Percentiles rank a stretch among this genome's conserved stretches.
phyloP scores from a whole-genome alignment of 1,140 invertebrate species.

The Bactericera cockerelli region DNA sequence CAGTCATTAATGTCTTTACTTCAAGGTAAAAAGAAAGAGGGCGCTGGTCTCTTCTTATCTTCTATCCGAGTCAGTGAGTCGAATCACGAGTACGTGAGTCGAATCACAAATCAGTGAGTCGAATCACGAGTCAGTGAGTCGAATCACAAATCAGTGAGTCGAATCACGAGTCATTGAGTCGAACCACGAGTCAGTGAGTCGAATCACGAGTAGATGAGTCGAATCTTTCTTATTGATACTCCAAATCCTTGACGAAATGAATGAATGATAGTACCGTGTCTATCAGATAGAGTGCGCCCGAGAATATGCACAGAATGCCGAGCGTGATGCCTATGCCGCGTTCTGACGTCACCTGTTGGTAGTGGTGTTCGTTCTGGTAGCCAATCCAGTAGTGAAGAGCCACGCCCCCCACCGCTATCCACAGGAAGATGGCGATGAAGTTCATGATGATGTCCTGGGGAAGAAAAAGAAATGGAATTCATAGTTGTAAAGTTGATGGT shows the following conservation, averaged over 20 bases:
- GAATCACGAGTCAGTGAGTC: too few relatives aligned
- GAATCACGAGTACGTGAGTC: too few relatives aligned
- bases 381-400: slow-evolving; percentile 76
- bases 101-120: too few relatives aligned
- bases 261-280: slow-evolving; percentile 58
- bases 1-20: too few relatives aligned
- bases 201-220: too few relatives aligned
- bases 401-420: slow-evolving; percentile 62
- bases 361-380: slow-evolving; percentile 58
- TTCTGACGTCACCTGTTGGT: slow-evolving; percentile 44
- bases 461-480: background rate
- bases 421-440: slow-evolving; percentile 63
- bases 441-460: slow-evolving; percentile 72
- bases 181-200: too few relatives aligned
- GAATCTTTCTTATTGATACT: slow-evolving; percentile 27
- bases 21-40: too few relatives aligned
- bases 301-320: slow-evolving; percentile 56
- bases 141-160: too few relatives aligned
- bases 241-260: slow-evolving; percentile 46
- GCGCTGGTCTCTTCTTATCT: too few relatives aligned
- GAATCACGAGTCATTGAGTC: slow-evolving; percentile 42
- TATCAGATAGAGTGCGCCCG: slow-evolving; percentile 55
- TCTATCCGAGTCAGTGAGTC: too few relatives aligned
- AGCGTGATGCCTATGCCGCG: slow-evolving; percentile 60
- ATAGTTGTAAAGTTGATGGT: background rate